Percentiles rank a stretch among this genome's conserved stretches.
Evolutionary conservation across 2,113 vertebrate species (phyloP).

Genomic region (Thalassoma bifasciatum): DNA sequence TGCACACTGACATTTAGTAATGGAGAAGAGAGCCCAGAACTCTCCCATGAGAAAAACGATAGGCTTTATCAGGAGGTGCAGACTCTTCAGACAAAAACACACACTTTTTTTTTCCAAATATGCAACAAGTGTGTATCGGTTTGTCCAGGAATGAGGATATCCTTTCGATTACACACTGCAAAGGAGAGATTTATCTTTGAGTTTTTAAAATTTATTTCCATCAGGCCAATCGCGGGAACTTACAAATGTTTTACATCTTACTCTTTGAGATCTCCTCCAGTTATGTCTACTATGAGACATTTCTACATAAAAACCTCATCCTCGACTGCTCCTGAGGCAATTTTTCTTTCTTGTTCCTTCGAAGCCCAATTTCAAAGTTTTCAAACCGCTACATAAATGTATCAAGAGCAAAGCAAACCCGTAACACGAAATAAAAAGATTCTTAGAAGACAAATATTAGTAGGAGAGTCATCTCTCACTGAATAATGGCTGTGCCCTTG

Average conservation of each 20-base stretch:
- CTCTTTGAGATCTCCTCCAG: not conserved
- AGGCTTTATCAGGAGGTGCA: constrained; percentile 35
- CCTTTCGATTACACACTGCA: not conserved
- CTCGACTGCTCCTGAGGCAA: not conserved
- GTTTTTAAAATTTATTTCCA: no score
- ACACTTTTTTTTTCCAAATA: constrained; percentile 6
- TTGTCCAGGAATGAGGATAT: no score
- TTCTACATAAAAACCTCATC: not conserved
- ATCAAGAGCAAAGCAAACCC: constrained; percentile 26
- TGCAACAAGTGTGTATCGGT: constrained; percentile 49
- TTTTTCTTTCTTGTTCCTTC: not conserved
- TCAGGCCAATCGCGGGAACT: no score
- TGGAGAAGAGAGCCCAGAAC: constrained; percentile 40
- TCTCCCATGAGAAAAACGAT: constrained; percentile 34
- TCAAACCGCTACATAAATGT: not conserved
- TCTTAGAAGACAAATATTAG: constrained; percentile 12
- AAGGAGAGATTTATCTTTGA: constrained; percentile 2
- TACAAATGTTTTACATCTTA: not conserved
- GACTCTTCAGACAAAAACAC: constrained; percentile 5
- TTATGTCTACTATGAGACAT: not conserved
- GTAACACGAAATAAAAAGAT: constrained; percentile 42
- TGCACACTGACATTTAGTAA: constrained; percentile 45
- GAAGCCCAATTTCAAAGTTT: not conserved
- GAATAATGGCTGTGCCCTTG: not conserved
- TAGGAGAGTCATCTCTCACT: constrained; percentile 12